A percentile compares a stretch with the other conserved stretches of the same genome.
Conservation (phyloP, 2,113 vertebrate genomes). For the Toxotes jaculatrix region DNA sequence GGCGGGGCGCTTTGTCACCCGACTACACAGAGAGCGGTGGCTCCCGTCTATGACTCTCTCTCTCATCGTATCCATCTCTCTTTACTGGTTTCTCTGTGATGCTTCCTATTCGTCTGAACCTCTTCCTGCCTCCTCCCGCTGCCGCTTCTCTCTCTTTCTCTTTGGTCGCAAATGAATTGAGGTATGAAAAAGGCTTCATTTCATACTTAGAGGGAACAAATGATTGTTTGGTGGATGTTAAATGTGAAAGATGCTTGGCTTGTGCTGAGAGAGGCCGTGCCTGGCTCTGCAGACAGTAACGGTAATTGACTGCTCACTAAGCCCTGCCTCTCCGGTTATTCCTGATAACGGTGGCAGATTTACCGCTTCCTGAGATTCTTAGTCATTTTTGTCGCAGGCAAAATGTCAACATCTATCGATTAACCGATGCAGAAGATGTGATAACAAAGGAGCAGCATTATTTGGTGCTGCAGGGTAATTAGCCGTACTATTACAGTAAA, state of each 20-base stretch:
- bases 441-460: not conserved
- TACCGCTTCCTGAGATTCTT: not conserved
- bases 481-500: not conserved
- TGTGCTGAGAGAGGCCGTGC: not conserved
- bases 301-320: not conserved
- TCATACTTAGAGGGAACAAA: slow-evolving; percentile 48
- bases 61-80: slow-evolving; percentile 56
- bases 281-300: not conserved
- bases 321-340: not conserved
- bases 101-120: slow-evolving; percentile 42
- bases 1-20: slow-evolving; percentile 70
- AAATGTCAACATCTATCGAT: not conserved
- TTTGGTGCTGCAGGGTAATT: not conserved
- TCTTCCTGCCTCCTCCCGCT: slow-evolving; percentile 20
- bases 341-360: slow-evolving; percentile 1
- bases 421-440: not conserved
- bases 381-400: not conserved
- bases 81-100: slow-evolving; percentile 41
- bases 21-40: slow-evolving; percentile 59
- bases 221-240: slow-evolving; percentile 31
- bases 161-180: slow-evolving; percentile 42
- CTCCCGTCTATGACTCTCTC: slow-evolving; percentile 39
- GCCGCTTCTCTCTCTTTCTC: slow-evolving; percentile 2
- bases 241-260: slow-evolving; percentile 40
- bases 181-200: slow-evolving; percentile 24